Evolutionary conservation across 2,113 vertebrate genomes (phyloP).

Genomic region (Zapornia atra): DNA sequence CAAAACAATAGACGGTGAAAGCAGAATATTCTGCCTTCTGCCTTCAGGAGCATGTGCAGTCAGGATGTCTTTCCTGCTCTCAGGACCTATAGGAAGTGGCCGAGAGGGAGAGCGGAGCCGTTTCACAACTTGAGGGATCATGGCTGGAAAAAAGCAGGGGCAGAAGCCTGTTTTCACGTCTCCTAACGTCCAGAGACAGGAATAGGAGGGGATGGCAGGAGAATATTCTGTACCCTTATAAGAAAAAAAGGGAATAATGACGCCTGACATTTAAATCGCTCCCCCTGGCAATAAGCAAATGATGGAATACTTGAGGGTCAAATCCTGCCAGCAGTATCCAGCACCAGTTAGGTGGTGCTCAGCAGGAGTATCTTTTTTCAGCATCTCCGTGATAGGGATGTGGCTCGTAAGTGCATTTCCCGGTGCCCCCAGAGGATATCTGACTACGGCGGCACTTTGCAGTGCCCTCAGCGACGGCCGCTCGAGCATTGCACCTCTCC

Average conservation of each 20-base stretch:
- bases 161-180: background rate
- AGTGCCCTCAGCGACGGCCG: background rate
- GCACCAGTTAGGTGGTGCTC: background rate
- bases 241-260: background rate
- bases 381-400: background rate
- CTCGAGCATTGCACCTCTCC: background rate
- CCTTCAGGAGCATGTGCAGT: fast-evolving
- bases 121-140: fast-evolving
- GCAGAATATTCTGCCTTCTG: background rate
- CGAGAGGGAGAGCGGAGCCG: background rate
- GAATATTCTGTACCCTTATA: background rate
- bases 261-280: background rate
- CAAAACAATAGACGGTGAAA: background rate
- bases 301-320: background rate
- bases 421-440: background rate
- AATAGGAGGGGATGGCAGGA: background rate
- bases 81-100: background rate
- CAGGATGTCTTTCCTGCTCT: background rate
- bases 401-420: background rate
- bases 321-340: background rate
- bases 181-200: background rate
- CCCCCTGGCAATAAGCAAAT: fast-evolving
- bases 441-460: conserved; percentile 9
- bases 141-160: background rate
- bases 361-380: background rate